phyloP scores from a whole-genome alignment of 1,140 invertebrate species.

The Babylonia areolata region DNA sequence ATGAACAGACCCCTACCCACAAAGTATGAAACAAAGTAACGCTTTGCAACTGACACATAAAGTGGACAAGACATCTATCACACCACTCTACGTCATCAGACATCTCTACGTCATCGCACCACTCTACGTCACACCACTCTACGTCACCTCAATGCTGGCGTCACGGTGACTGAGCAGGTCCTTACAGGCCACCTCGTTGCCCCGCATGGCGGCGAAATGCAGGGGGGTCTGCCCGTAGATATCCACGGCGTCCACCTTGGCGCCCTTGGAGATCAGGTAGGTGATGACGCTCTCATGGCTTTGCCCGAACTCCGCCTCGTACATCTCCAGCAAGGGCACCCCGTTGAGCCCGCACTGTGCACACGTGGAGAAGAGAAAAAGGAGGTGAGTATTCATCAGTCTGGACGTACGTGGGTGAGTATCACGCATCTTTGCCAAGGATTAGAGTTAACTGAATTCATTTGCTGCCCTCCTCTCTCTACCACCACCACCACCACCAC shows the following conservation, averaged over 20 bases:
- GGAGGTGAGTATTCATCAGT: not conserved
- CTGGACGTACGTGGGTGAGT: not conserved
- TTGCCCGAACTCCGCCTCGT: constrained; percentile 25
- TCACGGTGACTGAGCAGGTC: constrained; percentile 68
- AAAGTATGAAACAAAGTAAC: too few species aligned
- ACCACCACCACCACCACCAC: too few species aligned
- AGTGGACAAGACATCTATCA: too few species aligned
- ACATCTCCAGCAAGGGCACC: not conserved
- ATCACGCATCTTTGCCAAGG: not conserved
- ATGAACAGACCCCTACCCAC: too few species aligned
- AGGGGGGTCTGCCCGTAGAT: constrained; percentile 76
- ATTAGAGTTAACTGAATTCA: constrained; percentile 7
- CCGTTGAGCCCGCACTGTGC: constrained; percentile 26
- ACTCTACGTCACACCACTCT: too few species aligned
- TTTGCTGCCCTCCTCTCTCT: not conserved
- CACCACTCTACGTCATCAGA: too few species aligned
- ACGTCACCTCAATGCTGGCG: constrained; percentile 66
- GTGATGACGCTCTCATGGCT: constrained; percentile 64
- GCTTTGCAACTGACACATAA: too few species aligned
- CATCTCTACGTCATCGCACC: too few species aligned
- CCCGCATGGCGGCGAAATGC: constrained; percentile 78
- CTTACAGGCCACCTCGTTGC: constrained; percentile 74
- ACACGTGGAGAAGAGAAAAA: constrained; percentile 7
- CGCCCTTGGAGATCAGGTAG: constrained; percentile 74
- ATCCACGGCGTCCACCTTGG: constrained; percentile 75